Percentiles rank a stretch among this genome's conserved stretches.
These are phyloP conservation scores for Triplophysa dalaica DNA, from an alignment of 2,113 vertebrate genomes.

Conservation along the genomic window DNA sequence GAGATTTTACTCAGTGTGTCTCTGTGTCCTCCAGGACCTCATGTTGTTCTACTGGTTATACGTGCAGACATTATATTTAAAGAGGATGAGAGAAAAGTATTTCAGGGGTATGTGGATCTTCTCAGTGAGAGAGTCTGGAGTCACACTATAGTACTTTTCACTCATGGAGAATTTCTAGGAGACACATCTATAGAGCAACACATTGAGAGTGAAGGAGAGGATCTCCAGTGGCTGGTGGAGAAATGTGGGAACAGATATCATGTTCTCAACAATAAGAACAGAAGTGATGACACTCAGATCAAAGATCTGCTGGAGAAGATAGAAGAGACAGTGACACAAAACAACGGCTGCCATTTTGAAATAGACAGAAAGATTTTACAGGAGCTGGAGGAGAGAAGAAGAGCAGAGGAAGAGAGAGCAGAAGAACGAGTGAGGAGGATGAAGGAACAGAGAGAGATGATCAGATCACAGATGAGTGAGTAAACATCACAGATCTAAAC, in stretches of 20 bases:
- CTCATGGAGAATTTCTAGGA: neutral
- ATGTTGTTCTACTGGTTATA: neutral
- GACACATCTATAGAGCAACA: slow-evolving; percentile 23
- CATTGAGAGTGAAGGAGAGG: slow-evolving; percentile 28
- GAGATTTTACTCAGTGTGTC: slow-evolving; percentile 18
- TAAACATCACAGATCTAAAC: too few species aligned
- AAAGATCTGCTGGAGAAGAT: slow-evolving; percentile 15
- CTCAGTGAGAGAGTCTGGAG: neutral
- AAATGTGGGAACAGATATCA: slow-evolving; percentile 30
- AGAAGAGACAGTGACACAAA: neutral
- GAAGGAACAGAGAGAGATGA: too few species aligned
- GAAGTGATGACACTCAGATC: neutral
- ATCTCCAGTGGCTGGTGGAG: slow-evolving; percentile 10
- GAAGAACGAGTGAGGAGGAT: too few species aligned
- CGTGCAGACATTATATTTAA: neutral
- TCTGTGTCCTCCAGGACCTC: neutral
- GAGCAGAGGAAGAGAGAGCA: too few species aligned
- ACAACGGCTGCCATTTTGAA: neutral
- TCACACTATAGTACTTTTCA: too few species aligned
- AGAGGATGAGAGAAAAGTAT: neutral
- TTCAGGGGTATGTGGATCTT: neutral
- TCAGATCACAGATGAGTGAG: too few species aligned
- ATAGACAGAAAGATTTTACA: too few species aligned
- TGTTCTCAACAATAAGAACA: slow-evolving; percentile 13
- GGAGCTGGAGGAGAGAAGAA: too few species aligned